Percentiles rank a stretch among this genome's conserved stretches.
phyloP scores from a whole-genome alignment of 2,797 vertebrate species.

The Rhadinocentrus ornatus region DNA sequence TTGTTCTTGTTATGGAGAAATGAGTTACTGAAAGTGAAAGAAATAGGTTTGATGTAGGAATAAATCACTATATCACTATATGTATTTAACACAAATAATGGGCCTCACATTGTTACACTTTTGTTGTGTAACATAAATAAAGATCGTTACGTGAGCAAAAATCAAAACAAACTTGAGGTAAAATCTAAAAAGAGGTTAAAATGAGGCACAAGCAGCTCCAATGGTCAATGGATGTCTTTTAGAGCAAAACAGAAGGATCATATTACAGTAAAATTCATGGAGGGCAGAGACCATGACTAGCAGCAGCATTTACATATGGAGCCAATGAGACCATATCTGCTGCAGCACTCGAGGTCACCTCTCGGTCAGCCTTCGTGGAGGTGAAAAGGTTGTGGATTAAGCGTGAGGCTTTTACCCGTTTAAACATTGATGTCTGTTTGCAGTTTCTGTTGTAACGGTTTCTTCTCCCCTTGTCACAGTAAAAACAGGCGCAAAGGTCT shows the following conservation, averaged over 20 bases:
- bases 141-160: neutral
- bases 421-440: slow-evolving; percentile 1
- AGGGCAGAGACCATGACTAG: slow-evolving; percentile 47
- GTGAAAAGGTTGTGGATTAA: slow-evolving; percentile 53
- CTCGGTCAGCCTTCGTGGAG: slow-evolving; percentile 46
- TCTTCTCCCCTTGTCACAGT: neutral
- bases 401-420: neutral
- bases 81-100: too few species aligned
- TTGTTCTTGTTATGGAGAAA: slow-evolving; percentile 13
- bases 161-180: neutral
- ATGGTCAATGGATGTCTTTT: slow-evolving; percentile 14
- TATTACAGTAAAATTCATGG: slow-evolving; percentile 51
- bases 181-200: slow-evolving; percentile 8
- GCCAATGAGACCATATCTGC: slow-evolving; percentile 54
- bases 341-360: slow-evolving; percentile 52
- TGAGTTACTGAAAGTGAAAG: neutral
- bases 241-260: slow-evolving; percentile 39
- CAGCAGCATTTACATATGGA: slow-evolving; percentile 62
- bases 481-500: neutral
- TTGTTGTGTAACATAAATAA: neutral
- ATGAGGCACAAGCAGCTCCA: slow-evolving; percentile 16
- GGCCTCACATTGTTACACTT: neutral
- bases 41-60: neutral
- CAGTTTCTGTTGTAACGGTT: neutral
- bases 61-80: neutral